phyloP scores from a whole-genome alignment of 1,140 invertebrate genomes.

The Papilio polytes region DNA sequence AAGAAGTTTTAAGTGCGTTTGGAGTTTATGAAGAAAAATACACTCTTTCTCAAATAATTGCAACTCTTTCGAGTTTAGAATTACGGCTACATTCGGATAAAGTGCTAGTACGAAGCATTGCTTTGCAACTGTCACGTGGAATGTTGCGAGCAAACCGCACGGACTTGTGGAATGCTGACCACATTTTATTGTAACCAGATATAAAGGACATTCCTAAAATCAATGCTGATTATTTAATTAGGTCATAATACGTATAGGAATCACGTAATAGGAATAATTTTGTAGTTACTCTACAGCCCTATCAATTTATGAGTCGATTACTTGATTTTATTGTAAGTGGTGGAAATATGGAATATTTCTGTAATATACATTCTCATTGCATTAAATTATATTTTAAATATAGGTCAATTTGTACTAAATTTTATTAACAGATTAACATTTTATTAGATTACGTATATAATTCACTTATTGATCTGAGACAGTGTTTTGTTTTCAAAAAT shows the following conservation, averaged over 20 bases:
- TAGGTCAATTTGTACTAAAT: background rate
- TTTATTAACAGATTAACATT: background rate
- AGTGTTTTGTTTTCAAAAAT: background rate
- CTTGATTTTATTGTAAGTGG: background rate
- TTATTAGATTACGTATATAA: background rate
- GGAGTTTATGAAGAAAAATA: background rate
- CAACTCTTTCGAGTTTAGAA: no score
- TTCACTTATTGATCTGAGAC: background rate
- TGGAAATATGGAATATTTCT: background rate
- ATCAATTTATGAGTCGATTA: background rate
- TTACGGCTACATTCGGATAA: no score
- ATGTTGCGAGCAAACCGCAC: background rate
- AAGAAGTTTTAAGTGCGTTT: background rate
- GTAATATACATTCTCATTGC: no score
- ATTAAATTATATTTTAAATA: background rate
- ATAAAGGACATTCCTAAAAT: background rate
- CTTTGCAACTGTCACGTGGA: background rate
- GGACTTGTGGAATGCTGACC: background rate
- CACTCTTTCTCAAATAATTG: no score
- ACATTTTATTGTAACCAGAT: conserved; percentile 1
- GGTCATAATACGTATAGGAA: no score
- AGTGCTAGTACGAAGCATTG: no score
- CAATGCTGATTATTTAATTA: background rate
- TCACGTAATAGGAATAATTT: background rate
- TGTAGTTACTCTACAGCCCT: background rate